Evolutionary conservation across 2,888 invertebrate species (phyloP).

Genomic region (Lydus trimaculatus): DNA sequence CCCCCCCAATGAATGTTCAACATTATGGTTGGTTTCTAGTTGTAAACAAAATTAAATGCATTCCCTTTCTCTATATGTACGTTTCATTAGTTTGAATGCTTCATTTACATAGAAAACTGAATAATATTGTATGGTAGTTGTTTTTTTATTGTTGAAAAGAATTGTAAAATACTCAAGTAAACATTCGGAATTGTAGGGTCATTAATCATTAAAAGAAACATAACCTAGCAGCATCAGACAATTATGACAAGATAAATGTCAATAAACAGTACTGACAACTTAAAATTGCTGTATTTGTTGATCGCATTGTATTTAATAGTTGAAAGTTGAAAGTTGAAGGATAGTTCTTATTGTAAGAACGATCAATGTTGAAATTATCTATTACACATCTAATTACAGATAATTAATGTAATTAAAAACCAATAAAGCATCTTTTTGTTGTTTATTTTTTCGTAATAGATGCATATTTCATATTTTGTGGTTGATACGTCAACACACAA

Average conservation of each 20-base stretch:
- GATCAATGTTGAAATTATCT: background rate
- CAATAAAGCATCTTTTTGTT: too few relatives aligned
- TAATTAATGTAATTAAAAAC: too few relatives aligned
- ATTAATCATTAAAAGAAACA: background rate
- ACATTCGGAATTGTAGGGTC: background rate
- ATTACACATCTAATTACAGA: too few relatives aligned
- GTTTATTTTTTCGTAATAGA: background rate
- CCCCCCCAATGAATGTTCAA: background rate
- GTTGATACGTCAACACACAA: background rate
- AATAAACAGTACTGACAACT: background rate
- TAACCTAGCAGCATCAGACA: background rate
- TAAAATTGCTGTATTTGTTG: background rate
- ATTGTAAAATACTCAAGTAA: background rate
- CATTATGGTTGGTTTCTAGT: background rate
- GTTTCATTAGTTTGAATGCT: slow-evolving; percentile 2
- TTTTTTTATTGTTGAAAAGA: too few relatives aligned
- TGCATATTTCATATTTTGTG: background rate
- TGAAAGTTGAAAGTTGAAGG: background rate
- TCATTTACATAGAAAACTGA: slow-evolving; percentile 1
- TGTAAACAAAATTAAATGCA: slow-evolving; percentile 7
- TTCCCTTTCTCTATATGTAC: background rate
- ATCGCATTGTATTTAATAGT: background rate
- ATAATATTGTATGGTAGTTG: background rate
- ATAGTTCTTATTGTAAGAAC: background rate
- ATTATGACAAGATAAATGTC: background rate